These are phyloP conservation scores for Trileptium ribeirensis DNA, from an alignment of 2,888 invertebrate species.

Conservation along the genomic window DNA sequence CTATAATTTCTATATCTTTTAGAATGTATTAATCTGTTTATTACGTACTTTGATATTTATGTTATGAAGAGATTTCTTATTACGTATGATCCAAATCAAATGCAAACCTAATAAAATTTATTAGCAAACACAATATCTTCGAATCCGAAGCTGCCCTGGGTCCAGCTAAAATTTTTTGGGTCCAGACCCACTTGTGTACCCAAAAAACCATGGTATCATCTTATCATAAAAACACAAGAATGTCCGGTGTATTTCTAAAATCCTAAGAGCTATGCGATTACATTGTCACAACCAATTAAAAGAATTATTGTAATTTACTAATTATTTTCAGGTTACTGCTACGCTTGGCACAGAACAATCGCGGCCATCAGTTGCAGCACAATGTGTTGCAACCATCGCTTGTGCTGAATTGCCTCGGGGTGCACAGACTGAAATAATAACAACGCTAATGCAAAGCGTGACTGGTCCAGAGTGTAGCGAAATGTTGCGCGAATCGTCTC, in stretches of 20 bases:
- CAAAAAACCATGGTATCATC: no score
- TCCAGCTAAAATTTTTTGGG: no score
- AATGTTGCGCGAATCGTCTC: conserved; percentile 86
- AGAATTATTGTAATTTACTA: background rate
- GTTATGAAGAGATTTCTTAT: no score
- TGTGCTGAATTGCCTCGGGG: conserved; percentile 83
- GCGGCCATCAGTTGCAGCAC: conserved; percentile 92
- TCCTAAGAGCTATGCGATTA: background rate
- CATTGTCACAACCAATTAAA: background rate
- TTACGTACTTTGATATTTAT: no score
- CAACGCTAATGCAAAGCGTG: conserved; percentile 79
- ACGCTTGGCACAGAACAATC: conserved; percentile 89
- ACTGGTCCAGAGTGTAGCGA: conserved; percentile 68
- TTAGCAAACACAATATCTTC: no score
- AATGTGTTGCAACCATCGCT: conserved; percentile 97
- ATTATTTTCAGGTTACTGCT: conserved; percentile 66
- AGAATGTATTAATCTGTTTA: no score
- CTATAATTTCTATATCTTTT: no score
- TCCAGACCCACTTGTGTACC: no score
- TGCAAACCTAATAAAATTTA: no score
- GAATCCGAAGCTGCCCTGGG: no score
- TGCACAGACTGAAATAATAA: conserved; percentile 85
- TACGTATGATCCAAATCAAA: no score
- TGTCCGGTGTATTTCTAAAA: background rate
- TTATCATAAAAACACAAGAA: no score